Percentiles rank a stretch among this genome's conserved stretches.
Conservation (phyloP, 2,113 vertebrate species). For the Mus spicilegus region DNA sequence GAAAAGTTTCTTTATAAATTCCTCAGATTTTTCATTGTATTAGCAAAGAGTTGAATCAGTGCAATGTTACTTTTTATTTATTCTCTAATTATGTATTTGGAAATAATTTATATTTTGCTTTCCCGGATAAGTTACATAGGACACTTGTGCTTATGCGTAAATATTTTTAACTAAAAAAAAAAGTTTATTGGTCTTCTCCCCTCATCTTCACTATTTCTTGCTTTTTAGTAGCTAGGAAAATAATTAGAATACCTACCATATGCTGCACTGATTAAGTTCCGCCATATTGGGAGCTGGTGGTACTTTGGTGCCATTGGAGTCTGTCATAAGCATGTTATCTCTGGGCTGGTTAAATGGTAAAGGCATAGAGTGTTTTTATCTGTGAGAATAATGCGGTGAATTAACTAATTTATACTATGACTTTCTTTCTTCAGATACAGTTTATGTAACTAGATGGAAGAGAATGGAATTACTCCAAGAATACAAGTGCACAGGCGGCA, state of each 20-base stretch:
- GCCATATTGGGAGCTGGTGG: slow-evolving; percentile 15
- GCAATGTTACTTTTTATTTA: slow-evolving; percentile 51
- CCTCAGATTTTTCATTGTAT: slow-evolving; percentile 54
- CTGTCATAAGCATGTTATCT: slow-evolving; percentile 64
- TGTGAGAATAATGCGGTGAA: slow-evolving; percentile 48
- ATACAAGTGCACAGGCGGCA: slow-evolving; percentile 87
- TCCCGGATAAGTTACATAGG: slow-evolving; percentile 29
- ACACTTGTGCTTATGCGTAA: slow-evolving; percentile 57
- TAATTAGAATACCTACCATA: slow-evolving; percentile 20
- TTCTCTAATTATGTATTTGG: slow-evolving; percentile 63
- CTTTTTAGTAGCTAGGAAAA: slow-evolving; percentile 64
- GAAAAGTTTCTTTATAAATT: slow-evolving; percentile 25
- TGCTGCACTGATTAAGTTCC: slow-evolving; percentile 7
- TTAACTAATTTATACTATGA: slow-evolving; percentile 78
- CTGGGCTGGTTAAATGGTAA: slow-evolving; percentile 44
- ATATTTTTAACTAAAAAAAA: slow-evolving; percentile 55
- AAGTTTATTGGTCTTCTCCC: slow-evolving; percentile 29
- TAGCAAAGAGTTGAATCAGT: slow-evolving; percentile 58
- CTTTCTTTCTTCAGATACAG: slow-evolving; percentile 91
- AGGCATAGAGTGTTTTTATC: slow-evolving; percentile 53
- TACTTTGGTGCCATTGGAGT: slow-evolving; percentile 45
- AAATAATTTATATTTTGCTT: slow-evolving; percentile 58
- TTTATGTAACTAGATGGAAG: slow-evolving; percentile 95
- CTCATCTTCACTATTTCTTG: background rate
- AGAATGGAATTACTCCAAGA: slow-evolving; percentile 87